These are phyloP conservation scores for Noctuana brunneofusca DNA, from an alignment of 2,888 invertebrate genomes.

Conservation along the genomic window DNA sequence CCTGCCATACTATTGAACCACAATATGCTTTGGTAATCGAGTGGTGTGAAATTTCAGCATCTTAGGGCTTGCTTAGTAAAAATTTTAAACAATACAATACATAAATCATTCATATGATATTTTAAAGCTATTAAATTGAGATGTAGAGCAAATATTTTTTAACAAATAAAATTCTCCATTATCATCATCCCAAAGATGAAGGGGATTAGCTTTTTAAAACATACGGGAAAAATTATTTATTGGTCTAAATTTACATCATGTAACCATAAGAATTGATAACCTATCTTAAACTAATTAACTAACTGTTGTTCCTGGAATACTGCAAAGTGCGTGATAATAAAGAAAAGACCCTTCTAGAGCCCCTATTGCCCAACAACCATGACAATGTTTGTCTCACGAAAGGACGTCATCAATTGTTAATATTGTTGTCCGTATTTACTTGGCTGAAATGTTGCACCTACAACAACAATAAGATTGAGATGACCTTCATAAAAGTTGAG, in stretches of 20 bases:
- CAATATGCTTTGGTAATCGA: neutral
- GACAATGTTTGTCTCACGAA: slow-evolving; percentile 51
- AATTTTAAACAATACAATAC: too few species aligned
- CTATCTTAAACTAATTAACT: too few species aligned
- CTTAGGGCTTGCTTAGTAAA: neutral
- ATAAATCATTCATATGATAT: too few species aligned
- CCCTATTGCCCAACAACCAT: slow-evolving; percentile 48
- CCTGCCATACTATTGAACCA: neutral
- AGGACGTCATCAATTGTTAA: slow-evolving; percentile 40
- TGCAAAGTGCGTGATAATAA: neutral
- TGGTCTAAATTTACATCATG: too few species aligned
- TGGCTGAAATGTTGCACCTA: slow-evolving; percentile 3
- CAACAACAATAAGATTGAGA: slow-evolving; percentile 15
- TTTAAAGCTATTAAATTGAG: too few species aligned
- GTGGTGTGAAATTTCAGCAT: slow-evolving; percentile 9
- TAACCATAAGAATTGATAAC: too few species aligned
- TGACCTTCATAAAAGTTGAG: slow-evolving; percentile 11
- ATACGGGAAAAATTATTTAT: too few species aligned
- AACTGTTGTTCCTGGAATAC: neutral
- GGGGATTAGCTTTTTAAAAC: too few species aligned
- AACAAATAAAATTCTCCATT: too few species aligned
- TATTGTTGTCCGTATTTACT: slow-evolving; percentile 12
- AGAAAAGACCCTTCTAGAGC: slow-evolving; percentile 26
- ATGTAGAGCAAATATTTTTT: too few species aligned
- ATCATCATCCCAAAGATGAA: too few species aligned